Percentiles rank a stretch among this genome's conserved stretches.
Conservation (phyloP, 2,888 invertebrate species). For the Drosophila percnosoma region DNA sequence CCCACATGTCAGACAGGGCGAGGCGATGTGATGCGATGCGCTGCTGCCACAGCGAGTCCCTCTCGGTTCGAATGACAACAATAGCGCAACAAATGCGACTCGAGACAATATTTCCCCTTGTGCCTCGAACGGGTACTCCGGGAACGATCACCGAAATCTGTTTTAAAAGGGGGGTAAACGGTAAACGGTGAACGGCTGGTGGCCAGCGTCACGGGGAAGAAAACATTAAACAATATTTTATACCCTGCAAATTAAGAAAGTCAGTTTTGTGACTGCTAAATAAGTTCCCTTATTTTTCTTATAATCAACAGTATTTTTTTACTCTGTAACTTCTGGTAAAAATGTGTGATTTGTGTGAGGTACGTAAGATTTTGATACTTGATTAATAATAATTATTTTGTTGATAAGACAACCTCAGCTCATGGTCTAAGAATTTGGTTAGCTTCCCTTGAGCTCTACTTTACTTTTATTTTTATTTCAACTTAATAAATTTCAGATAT, state of each 20-base stretch:
- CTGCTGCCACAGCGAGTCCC: conserved; percentile 28
- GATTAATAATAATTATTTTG: neutral
- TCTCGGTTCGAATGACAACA: conserved; percentile 58
- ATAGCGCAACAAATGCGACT: conserved; percentile 68
- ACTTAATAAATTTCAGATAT: neutral
- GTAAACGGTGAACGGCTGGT: conserved; percentile 25
- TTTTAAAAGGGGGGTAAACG: conserved; percentile 34
- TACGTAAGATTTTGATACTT: neutral
- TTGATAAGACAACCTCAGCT: neutral
- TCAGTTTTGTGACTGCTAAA: neutral
- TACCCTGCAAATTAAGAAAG: conserved; percentile 37
- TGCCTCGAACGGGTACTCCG: conserved; percentile 46
- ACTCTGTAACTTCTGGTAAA: neutral
- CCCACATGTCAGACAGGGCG: conserved; percentile 56
- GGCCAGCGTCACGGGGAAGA: conserved; percentile 4
- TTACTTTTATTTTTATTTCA: no score
- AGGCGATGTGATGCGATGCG: conserved; percentile 14
- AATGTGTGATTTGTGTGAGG: neutral
- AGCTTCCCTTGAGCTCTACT: neutral
- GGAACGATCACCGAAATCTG: conserved; percentile 5
- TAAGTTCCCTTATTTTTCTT: neutral
- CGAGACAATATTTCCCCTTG: conserved; percentile 82
- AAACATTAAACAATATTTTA: conserved; percentile 20
- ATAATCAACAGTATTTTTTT: neutral
- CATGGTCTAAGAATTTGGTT: neutral